Evolutionary conservation across 2,888 invertebrate genomes (phyloP).

Genomic region (Busseola fusca): DNA sequence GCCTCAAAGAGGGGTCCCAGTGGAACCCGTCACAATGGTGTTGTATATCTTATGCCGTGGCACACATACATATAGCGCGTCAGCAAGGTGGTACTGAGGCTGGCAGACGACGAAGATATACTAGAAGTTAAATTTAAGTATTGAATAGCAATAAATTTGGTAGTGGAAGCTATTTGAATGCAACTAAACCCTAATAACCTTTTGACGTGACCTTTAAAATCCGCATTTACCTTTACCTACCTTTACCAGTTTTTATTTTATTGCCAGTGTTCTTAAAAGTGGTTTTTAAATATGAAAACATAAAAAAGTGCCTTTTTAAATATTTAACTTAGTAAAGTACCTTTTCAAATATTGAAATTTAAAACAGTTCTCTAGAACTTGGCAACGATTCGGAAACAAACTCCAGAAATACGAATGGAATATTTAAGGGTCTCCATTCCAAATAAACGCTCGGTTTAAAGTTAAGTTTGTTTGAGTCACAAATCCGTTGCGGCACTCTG

Average conservation of each 20-base stretch:
- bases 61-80: background rate
- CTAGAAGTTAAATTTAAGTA: background rate
- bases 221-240: background rate
- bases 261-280: background rate
- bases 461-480: slow-evolving; percentile 1
- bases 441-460: slow-evolving; percentile 5
- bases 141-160: background rate
- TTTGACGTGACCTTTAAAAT: background rate
- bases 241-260: too few species aligned
- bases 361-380: background rate
- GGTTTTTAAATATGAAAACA: background rate
- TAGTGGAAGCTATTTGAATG: background rate
- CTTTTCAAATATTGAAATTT: background rate
- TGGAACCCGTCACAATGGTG: too few species aligned
- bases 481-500: slow-evolving; percentile 12
- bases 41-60: background rate
- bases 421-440: slow-evolving; percentile 5
- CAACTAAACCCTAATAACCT: background rate
- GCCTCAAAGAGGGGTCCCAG: too few species aligned
- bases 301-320: background rate
- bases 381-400: background rate
- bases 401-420: slow-evolving; percentile 5
- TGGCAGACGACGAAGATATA: background rate
- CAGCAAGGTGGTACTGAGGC: background rate
- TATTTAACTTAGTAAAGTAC: background rate